phyloP scores from a whole-genome alignment of 1,140 invertebrate genomes.

The Aphidius gifuensis region DNA sequence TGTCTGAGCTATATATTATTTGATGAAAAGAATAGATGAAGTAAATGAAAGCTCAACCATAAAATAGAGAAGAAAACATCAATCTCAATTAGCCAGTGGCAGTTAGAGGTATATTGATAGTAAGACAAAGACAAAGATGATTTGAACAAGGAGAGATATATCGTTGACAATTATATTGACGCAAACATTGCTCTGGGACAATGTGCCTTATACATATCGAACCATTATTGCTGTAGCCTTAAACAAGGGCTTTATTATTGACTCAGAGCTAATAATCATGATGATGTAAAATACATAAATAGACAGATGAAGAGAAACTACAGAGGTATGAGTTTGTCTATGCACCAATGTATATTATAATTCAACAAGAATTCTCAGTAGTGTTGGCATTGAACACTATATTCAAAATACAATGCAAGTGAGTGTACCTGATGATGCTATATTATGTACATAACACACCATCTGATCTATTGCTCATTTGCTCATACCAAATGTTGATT shows the following conservation, averaged over 20 bases:
- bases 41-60: conserved; percentile 37
- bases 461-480: conserved; percentile 44
- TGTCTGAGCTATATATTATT: too few species aligned
- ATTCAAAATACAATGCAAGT: conserved; percentile 12
- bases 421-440: conserved; percentile 5
- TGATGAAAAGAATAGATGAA: conserved; percentile 3
- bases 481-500: conserved; percentile 35
- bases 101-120: conserved; percentile 1
- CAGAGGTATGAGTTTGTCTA: too few species aligned
- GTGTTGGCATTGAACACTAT: conserved; percentile 14
- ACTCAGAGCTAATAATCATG: conserved; percentile 51
- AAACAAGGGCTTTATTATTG: conserved; percentile 52
- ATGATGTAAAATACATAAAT: conserved; percentile 40
- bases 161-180: conserved; percentile 40
- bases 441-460: conserved; percentile 12
- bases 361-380: neutral
- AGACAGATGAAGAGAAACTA: neutral
- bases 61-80: conserved; percentile 35
- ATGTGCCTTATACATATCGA: conserved; percentile 33
- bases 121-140: conserved; percentile 26
- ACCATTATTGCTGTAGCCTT: conserved; percentile 41
- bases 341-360: neutral
- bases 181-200: conserved; percentile 24
- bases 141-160: neutral
- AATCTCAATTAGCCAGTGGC: conserved; percentile 40